Conservation (phyloP, 1,140 invertebrate genomes). For the Thalassaphorura encarpata region DNA sequence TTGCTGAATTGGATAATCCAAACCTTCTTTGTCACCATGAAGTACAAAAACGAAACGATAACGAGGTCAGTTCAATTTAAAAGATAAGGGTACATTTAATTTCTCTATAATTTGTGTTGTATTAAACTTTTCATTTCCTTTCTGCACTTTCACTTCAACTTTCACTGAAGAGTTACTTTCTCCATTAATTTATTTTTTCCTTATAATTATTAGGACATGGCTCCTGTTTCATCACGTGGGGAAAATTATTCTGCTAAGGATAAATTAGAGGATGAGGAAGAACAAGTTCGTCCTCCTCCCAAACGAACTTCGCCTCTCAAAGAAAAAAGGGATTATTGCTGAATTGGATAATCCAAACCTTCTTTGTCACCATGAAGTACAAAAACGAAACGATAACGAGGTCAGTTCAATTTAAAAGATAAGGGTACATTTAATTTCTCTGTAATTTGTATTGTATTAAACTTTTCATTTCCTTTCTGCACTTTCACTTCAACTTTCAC, state of each 20-base stretch:
- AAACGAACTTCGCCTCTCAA: too few species aligned
- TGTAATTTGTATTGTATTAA: neutral
- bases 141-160: neutral
- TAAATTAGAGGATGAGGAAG: too few species aligned
- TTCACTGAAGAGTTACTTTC: neutral
- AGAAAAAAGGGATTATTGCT: conserved; percentile 30
- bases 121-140: neutral
- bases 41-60: neutral
- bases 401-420: neutral
- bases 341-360: conserved; percentile 23
- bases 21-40: conserved; percentile 1
- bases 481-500: neutral
- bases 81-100: neutral
- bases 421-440: neutral
- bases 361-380: neutral
- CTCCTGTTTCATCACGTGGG: too few species aligned
- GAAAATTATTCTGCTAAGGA: too few species aligned
- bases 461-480: neutral
- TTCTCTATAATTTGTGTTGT: neutral
- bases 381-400: neutral
- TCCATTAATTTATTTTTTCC: too few species aligned
- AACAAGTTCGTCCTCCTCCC: too few species aligned
- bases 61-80: conserved; percentile 3
- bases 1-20: conserved; percentile 27
- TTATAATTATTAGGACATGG: too few species aligned